Percentiles rank a stretch among this genome's conserved stretches.
phyloP scores from a whole-genome alignment of 2,888 invertebrate genomes.

The Phorcus lineatus region DNA sequence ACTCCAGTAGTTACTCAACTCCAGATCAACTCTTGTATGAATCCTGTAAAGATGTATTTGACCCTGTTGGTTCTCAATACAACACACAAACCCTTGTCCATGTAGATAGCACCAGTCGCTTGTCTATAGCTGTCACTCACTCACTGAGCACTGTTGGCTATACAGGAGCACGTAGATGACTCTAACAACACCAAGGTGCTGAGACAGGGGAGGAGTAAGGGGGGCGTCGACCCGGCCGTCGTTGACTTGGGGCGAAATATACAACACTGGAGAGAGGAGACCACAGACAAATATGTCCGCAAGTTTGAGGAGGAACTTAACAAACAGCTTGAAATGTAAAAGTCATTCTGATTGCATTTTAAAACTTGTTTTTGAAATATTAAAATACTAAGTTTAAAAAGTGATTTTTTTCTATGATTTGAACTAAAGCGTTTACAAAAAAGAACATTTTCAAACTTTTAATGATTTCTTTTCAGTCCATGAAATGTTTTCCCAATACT shows the following conservation, averaged over 20 bases:
- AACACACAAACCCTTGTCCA: too few relatives aligned
- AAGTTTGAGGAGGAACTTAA: slow-evolving; percentile 47
- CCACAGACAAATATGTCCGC: slow-evolving; percentile 52
- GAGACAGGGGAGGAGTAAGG: slow-evolving; percentile 37
- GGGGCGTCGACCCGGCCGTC: slow-evolving; percentile 56
- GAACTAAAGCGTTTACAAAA: too few relatives aligned
- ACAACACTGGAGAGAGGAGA: slow-evolving; percentile 53
- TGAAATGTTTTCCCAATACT: too few relatives aligned
- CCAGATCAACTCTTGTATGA: too few relatives aligned
- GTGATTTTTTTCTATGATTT: too few relatives aligned
- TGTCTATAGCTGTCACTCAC: background rate
- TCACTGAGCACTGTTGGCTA: background rate
- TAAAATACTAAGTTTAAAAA: background rate
- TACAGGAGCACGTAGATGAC: slow-evolving; percentile 49
- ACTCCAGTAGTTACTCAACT: too few relatives aligned
- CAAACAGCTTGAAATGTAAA: slow-evolving; percentile 19
- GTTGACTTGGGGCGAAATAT: slow-evolving; percentile 51
- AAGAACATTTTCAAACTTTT: too few relatives aligned
- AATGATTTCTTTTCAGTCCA: too few relatives aligned
- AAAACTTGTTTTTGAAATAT: background rate
- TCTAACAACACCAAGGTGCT: slow-evolving; percentile 36
- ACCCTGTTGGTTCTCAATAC: too few relatives aligned
- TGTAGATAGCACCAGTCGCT: too few relatives aligned
- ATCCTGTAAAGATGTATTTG: too few relatives aligned
- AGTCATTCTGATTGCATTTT: background rate